Percentiles rank a stretch among this genome's conserved stretches.
Conservation (phyloP, 2,888 invertebrate genomes). For the Bimastos eiseni region DNA sequence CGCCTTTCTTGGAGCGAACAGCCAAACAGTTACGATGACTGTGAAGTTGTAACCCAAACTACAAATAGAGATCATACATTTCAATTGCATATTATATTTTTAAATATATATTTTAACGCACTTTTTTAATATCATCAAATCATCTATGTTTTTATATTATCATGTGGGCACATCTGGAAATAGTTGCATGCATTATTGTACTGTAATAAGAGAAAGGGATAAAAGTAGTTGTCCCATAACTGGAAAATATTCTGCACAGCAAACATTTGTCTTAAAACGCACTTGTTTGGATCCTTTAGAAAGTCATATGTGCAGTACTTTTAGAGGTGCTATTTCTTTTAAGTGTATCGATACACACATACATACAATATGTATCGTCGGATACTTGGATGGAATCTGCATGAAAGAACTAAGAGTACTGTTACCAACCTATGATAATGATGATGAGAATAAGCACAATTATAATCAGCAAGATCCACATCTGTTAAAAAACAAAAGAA, state of each 20-base stretch:
- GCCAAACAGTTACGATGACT: background rate
- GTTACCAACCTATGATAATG: slow-evolving; percentile 14
- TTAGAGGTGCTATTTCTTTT: too few relatives aligned
- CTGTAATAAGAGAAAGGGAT: too few relatives aligned
- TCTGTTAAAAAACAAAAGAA: background rate
- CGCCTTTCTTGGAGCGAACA: background rate
- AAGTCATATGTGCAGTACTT: too few relatives aligned
- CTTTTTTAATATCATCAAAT: background rate
- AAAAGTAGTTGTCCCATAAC: too few relatives aligned
- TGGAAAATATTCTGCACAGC: too few relatives aligned
- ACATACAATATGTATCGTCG: background rate
- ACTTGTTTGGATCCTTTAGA: too few relatives aligned
- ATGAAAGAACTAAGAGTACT: background rate
- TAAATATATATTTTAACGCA: background rate
- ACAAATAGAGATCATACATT: background rate
- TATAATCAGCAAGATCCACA: slow-evolving; percentile 26
- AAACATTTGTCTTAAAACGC: too few relatives aligned
- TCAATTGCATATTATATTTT: background rate
- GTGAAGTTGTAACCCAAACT: background rate
- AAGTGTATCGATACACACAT: too few relatives aligned
- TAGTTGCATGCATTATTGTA: too few relatives aligned
- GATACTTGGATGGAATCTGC: background rate
- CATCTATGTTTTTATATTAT: background rate
- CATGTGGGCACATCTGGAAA: too few relatives aligned
- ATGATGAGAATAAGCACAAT: slow-evolving; percentile 19